These are phyloP conservation scores for Adelphocoris suturalis DNA, from an alignment of 2,888 invertebrate genomes.

Conservation along the genomic window DNA sequence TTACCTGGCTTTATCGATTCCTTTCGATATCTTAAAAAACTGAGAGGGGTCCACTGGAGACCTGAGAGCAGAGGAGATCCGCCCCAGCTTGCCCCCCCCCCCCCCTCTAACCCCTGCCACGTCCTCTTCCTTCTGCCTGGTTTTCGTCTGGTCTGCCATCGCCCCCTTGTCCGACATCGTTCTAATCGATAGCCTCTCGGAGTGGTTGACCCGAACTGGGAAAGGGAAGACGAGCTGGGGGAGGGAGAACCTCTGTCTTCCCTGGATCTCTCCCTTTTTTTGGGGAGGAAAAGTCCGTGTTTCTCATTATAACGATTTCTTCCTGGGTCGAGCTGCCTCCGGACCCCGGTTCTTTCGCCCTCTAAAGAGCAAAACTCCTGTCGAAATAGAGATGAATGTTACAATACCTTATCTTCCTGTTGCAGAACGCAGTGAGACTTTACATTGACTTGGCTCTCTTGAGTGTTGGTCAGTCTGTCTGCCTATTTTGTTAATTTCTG, in stretches of 20 bases:
- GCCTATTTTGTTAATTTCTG: no score
- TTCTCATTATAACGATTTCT: constrained; percentile 42
- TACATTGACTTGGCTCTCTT: no score
- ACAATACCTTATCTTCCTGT: no score
- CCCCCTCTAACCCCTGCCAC: no score
- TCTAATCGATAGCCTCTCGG: constrained; percentile 63
- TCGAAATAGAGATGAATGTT: no score
- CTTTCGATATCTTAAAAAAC: constrained; percentile 72
- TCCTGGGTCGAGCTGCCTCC: neutral
- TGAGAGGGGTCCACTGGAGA: constrained; percentile 68
- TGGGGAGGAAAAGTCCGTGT: constrained; percentile 4
- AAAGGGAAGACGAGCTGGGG: constrained; percentile 12
- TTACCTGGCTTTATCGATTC: constrained; percentile 72
- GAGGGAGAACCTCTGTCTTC: constrained; percentile 6
- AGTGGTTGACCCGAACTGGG: constrained; percentile 63
- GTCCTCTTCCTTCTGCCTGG: constrained; percentile 19
- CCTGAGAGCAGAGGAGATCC: neutral
- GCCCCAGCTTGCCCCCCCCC: constrained; percentile 12
- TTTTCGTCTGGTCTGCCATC: neutral
- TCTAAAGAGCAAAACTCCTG: neutral
- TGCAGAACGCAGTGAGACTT: no score
- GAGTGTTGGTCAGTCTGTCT: no score
- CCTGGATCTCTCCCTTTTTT: constrained; percentile 24
- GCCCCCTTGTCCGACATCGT: constrained; percentile 52
- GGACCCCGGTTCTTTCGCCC: neutral